Base-by-base conservation (phyloP, 2,113 vertebrate species). In the Sciurus niger region DNA sequence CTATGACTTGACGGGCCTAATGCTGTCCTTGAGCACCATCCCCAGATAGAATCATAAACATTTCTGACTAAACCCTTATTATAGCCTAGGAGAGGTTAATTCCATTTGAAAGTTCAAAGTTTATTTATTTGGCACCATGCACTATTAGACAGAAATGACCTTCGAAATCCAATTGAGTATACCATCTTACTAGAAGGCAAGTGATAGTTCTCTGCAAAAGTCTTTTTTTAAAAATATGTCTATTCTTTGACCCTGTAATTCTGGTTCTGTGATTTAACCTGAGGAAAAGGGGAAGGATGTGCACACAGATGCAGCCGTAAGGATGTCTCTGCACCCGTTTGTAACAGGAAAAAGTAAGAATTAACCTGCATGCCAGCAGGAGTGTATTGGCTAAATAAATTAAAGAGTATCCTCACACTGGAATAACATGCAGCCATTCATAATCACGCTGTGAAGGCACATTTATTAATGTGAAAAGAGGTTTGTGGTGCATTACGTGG, bases 41-140 rank as follows among this genome's bases (percentile, higher is more conserved):
- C 76, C 77, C 51, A 77, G 88, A 30, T 34, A 90, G 76, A 53
- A 93, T 95, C 68, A 82, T 13, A 70, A 90, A 93, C 60, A 93
- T 37, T 93, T 90, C 70, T 87, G 43, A 72, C 76, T 73, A 90
- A 96, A 84, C 12, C 89, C 55, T 40, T 55, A 73, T 82, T 73
- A 96, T 34, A 97, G 82, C 11, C 87, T 70, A 80, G 68, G 40
- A 83, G 60, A 92, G 76, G 85, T 80, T 95, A 96, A 96, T 96
- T 94, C 80, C 90, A 96, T 85, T 95, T 85, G 84, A 95, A 97
- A 97, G 82, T 96, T 96, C 93, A 92, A 95, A 94, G 95, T 98
- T 93, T 95, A 96, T 95, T 96, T 96, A 97, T 94, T 95, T 96
- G 96, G 46, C 60, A 92, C 0, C 0, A 32, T 93, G 77, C 72